Evolutionary conservation across 2,888 invertebrate genomes (phyloP).

Genomic region (Timandra comae): DNA sequence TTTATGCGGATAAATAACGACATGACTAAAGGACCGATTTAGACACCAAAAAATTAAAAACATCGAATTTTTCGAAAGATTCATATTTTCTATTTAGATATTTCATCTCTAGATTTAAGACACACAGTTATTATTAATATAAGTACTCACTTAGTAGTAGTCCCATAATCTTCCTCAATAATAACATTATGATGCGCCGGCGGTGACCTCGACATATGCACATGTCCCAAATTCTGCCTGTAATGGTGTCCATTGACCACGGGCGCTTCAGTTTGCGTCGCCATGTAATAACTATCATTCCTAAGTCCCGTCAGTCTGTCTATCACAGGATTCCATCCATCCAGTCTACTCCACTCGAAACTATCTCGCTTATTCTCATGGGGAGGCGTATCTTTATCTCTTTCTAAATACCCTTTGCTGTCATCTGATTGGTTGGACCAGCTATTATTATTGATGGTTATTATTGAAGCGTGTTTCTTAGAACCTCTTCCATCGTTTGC

Average conservation of each 20-base stretch:
- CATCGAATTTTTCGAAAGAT: too few relatives aligned
- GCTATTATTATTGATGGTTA: slow-evolving; percentile 71
- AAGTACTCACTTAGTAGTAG: slow-evolving; percentile 40
- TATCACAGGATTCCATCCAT: slow-evolving; percentile 91
- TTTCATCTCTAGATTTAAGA: too few relatives aligned
- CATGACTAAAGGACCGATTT: too few relatives aligned
- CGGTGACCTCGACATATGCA: slow-evolving; percentile 63
- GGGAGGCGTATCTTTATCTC: slow-evolving; percentile 66
- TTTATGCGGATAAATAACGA: too few relatives aligned
- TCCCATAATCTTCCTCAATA: slow-evolving; percentile 79
- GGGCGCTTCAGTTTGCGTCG: slow-evolving; percentile 80
- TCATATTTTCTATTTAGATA: too few relatives aligned
- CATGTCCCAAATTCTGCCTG: slow-evolving; percentile 54
- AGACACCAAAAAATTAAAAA: too few relatives aligned
- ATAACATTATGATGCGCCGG: slow-evolving; percentile 77
- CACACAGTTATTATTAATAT: too few relatives aligned
- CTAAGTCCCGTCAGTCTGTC: slow-evolving; percentile 89
- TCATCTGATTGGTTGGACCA: slow-evolving; percentile 74
- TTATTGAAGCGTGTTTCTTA: slow-evolving; percentile 68
- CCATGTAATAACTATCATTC: slow-evolving; percentile 95
- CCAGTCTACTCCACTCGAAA: slow-evolving; percentile 77
- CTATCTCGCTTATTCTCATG: slow-evolving; percentile 70
- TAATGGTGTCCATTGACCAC: slow-evolving; percentile 65
- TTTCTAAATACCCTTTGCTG: slow-evolving; percentile 67
- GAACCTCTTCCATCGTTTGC: slow-evolving; percentile 43